Percentiles rank a stretch among this genome's conserved stretches.
These are phyloP conservation scores for Argyrosomus japonicus DNA, from an alignment of 2,113 vertebrate species.

Conservation along the genomic window DNA sequence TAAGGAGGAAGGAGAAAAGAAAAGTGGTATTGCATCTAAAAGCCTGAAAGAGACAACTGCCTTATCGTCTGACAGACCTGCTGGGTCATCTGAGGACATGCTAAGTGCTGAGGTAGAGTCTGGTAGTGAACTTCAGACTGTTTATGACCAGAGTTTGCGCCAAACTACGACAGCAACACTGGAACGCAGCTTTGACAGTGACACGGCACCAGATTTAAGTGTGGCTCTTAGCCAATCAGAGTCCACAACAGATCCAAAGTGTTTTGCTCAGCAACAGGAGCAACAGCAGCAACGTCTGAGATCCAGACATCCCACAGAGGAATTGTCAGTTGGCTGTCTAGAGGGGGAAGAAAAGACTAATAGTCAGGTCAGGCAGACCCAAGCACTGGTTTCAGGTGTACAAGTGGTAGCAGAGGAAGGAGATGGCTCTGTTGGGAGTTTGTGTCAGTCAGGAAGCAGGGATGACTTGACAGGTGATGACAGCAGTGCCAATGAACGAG, in stretches of 20 bases:
- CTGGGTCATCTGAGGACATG: conserved; percentile 35
- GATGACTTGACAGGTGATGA: conserved; percentile 42
- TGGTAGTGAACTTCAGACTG: conserved; percentile 42
- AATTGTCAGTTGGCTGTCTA: conserved; percentile 44
- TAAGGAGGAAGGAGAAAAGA: conserved; percentile 42
- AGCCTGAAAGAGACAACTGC: conserved; percentile 12
- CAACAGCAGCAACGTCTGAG: conserved; percentile 46
- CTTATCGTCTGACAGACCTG: conserved; percentile 37
- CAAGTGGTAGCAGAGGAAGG: conserved; percentile 21
- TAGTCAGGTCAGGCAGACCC: conserved; percentile 9
- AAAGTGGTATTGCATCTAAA: conserved; percentile 32
- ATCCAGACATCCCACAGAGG: conserved; percentile 56
- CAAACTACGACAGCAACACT: conserved; percentile 37
- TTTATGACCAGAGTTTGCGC: conserved; percentile 49
- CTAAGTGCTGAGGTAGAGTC: conserved; percentile 35
- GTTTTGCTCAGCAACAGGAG: conserved; percentile 67
- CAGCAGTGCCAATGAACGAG: conserved; percentile 18
- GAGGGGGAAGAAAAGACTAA: conserved; percentile 25
- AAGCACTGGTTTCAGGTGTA: conserved; percentile 1
- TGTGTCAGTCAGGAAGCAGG: conserved; percentile 55
- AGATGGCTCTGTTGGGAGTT: conserved; percentile 32
- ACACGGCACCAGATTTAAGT: conserved; percentile 37
- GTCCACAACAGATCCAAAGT: conserved; percentile 47
- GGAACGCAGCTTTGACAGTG: conserved; percentile 45
- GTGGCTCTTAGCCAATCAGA: conserved; percentile 58